These are phyloP conservation scores for Radopholus similis DNA, from an alignment of 1,140 invertebrate species.

Conservation along the genomic window DNA sequence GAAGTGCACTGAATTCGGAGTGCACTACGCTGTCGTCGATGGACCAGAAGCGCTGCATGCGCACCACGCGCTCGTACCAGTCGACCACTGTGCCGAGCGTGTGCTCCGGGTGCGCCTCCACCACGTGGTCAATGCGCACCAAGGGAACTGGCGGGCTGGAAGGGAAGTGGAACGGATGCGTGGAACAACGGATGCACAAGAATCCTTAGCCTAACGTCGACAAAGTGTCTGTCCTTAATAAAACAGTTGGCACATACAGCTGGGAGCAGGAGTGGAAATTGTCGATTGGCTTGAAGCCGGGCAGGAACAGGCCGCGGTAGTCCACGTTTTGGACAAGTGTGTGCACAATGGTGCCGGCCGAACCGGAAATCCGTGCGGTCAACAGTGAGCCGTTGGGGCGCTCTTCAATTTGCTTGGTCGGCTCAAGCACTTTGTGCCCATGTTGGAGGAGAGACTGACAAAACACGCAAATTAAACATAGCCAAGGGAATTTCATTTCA, in stretches of 20 bases:
- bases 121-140: conserved; percentile 81
- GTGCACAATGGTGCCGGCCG: conserved; percentile 80
- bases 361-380: conserved; percentile 79
- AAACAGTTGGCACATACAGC: conserved; percentile 32
- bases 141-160: conserved; percentile 32
- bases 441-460: conserved; percentile 61
- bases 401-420: conserved; percentile 85
- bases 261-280: conserved; percentile 19
- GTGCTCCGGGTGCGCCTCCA: conserved; percentile 88
- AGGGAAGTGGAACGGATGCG: not conserved
- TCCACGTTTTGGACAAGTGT: conserved; percentile 83
- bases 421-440: conserved; percentile 76
- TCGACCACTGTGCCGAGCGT: conserved; percentile 79
- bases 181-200: not conserved
- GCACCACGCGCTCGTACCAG: conserved; percentile 87
- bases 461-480: not conserved
- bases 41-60: conserved; percentile 97
- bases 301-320: conserved; percentile 82
- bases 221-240: not conserved
- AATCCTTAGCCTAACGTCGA: not conserved
- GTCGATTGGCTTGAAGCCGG: conserved; percentile 61
- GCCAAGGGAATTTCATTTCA: conserved; percentile 54
- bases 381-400: conserved; percentile 74
- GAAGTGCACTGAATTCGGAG: conserved; percentile 83
- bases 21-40: conserved; percentile 91